A percentile compares a stretch with the other conserved stretches of the same genome.
These are phyloP conservation scores for Chloroclysta siterata DNA, from an alignment of 2,888 invertebrate genomes.

Conservation along the genomic window DNA sequence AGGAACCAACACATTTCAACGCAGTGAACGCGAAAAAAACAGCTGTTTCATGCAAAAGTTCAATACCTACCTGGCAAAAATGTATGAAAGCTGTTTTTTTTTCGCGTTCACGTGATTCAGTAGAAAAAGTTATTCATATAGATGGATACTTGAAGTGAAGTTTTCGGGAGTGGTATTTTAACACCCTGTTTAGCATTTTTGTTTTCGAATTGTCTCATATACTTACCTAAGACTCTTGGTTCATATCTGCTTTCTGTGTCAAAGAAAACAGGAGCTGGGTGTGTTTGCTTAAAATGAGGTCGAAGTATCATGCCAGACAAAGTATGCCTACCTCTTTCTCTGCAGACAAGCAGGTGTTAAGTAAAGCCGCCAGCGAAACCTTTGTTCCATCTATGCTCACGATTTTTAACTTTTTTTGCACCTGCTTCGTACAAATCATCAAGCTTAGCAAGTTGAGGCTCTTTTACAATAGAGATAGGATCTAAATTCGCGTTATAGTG, in stretches of 20 bases:
- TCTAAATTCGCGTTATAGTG: slow-evolving; percentile 20
- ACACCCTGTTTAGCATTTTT: too few species aligned
- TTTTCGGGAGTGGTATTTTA: too few species aligned
- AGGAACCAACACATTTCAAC: too few species aligned
- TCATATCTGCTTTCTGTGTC: not conserved
- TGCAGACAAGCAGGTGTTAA: slow-evolving; percentile 53
- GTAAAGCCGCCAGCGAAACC: slow-evolving; percentile 41
- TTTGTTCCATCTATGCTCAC: slow-evolving; percentile 51
- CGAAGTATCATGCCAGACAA: not conserved
- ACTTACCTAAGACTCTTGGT: too few species aligned
- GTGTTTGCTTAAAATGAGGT: not conserved
- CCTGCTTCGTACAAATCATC: slow-evolving; percentile 41
- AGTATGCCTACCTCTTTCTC: slow-evolving; percentile 28
- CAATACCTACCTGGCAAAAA: too few species aligned
- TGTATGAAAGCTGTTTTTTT: too few species aligned
- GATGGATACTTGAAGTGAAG: too few species aligned
- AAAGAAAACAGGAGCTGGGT: not conserved
- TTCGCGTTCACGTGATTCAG: too few species aligned
- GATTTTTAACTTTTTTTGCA: slow-evolving; percentile 57
- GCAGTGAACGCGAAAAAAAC: too few species aligned
- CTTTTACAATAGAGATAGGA: slow-evolving; percentile 30
- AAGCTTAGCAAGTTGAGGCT: slow-evolving; percentile 9
- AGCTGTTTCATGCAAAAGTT: too few species aligned
- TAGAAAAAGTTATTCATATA: too few species aligned
- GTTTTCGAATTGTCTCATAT: too few species aligned